Conservation (phyloP, 2,113 vertebrate genomes). For the Sinocyclocheilus rhinocerous region DNA sequence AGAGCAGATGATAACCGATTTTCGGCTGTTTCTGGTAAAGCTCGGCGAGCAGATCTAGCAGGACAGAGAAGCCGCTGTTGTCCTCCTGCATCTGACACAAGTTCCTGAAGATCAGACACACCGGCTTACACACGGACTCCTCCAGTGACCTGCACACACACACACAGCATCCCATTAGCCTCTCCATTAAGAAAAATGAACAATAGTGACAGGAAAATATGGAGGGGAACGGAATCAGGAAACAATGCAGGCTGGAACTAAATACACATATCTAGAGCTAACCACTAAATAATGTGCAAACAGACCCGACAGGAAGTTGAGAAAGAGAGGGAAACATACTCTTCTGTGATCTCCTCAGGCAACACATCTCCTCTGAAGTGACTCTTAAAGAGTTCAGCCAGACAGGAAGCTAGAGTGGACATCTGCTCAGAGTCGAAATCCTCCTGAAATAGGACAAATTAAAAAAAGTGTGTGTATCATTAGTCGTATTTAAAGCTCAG, state of each 20-base stretch:
- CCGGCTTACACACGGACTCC: slow-evolving; percentile 92
- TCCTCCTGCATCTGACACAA: slow-evolving; percentile 98
- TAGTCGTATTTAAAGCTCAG: background rate
- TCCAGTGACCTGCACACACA: slow-evolving; percentile 84
- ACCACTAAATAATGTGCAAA: background rate
- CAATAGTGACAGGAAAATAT: background rate
- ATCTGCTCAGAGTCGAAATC: slow-evolving; percentile 96
- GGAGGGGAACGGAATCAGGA: background rate
- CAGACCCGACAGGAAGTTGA: background rate
- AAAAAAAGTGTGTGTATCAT: background rate
- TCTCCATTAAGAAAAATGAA: background rate
- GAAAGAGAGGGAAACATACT: slow-evolving; percentile 75
- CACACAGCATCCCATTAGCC: background rate
- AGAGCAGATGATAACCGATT: slow-evolving; percentile 95
- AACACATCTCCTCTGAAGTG: slow-evolving; percentile 94
- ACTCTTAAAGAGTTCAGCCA: slow-evolving; percentile 92
- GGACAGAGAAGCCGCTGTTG: slow-evolving; percentile 90
- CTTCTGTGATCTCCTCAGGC: slow-evolving; percentile 94
- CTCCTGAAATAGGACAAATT: slow-evolving; percentile 75
- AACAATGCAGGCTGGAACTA: background rate
- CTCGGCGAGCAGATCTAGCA: slow-evolving; percentile 91
- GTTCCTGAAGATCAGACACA: slow-evolving; percentile 96
- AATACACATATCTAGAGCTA: background rate
- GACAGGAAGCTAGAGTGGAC: slow-evolving; percentile 88
- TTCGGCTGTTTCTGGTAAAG: slow-evolving; percentile 98